These are phyloP conservation scores for Girardinus metallicus DNA, from an alignment of 2,797 vertebrate genomes.

Conservation along the genomic window DNA sequence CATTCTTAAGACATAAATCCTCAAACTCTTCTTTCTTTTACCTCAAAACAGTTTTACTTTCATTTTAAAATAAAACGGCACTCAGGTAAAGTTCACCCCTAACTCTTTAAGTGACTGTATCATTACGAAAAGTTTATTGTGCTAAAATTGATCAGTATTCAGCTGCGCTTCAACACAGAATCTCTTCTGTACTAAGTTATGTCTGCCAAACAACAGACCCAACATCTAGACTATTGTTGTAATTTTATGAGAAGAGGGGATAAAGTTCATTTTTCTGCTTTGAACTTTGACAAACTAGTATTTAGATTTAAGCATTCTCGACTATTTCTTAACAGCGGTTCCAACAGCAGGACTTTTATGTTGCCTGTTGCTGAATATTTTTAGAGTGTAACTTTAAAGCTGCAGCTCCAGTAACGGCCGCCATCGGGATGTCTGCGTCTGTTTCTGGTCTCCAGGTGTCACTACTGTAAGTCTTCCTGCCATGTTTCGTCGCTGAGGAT, in stretches of 20 bases:
- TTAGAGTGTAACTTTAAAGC: background rate
- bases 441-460: slow-evolving; percentile 85
- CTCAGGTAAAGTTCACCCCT: background rate
- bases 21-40: background rate
- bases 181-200: background rate
- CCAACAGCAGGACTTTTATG: background rate
- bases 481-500: slow-evolving; percentile 96
- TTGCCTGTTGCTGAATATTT: background rate
- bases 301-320: background rate
- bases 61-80: background rate
- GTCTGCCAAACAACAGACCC: background rate
- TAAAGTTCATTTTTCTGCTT: no score
- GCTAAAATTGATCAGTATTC: background rate
- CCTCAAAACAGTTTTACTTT: background rate
- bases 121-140: background rate
- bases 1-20: no score
- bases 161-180: background rate
- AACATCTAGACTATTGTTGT: background rate
- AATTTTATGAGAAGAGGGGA: background rate
- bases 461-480: slow-evolving; percentile 97
- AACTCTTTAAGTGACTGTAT: fast-evolving
- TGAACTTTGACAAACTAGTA: background rate
- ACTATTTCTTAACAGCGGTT: background rate
- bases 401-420: background rate
- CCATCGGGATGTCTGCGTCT: background rate